Evolutionary conservation across 2,797 vertebrate genomes (phyloP).

Genomic region (Tenualosa thibaudeaui): DNA sequence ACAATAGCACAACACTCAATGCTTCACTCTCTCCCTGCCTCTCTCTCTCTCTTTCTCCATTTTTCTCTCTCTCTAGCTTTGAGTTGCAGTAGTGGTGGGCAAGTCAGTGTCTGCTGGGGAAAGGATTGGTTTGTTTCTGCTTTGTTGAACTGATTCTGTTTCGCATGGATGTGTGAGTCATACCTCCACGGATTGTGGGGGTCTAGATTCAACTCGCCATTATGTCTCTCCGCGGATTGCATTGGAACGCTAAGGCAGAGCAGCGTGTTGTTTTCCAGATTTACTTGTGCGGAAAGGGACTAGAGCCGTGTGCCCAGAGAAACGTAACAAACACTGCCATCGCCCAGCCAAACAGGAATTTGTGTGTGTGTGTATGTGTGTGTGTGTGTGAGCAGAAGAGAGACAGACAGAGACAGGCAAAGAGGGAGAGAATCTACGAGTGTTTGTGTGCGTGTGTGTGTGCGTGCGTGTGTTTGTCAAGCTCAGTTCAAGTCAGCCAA

Average conservation of each 20-base stretch:
- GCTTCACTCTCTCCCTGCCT: neutral
- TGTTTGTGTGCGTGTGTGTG: conserved; percentile 11
- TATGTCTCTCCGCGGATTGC: conserved; percentile 12
- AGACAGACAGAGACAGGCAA: neutral
- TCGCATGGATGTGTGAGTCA: conserved; percentile 13
- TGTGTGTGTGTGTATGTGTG: neutral
- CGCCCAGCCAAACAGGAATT: neutral
- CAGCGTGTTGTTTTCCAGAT: conserved; percentile 6
- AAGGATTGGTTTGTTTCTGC: conserved; percentile 11
- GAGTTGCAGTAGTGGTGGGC: conserved; percentile 7
- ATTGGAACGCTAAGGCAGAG: neutral
- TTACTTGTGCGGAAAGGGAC: conserved; percentile 16
- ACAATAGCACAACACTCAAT: neutral
- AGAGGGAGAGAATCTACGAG: neutral
- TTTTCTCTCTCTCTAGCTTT: neutral
- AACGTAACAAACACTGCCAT: neutral
- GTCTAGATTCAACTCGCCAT: neutral
- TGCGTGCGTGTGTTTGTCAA: conserved; percentile 57
- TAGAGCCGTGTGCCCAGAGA: neutral
- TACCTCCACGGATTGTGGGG: neutral
- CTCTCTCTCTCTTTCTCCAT: neutral
- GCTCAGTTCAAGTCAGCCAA: conserved; percentile 64
- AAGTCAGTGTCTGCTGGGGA: conserved; percentile 8
- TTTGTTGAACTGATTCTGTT: neutral
- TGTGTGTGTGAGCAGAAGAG: neutral